Conservation (phyloP, 2,888 invertebrate genomes). For the Xanthostigma xanthostigma region DNA sequence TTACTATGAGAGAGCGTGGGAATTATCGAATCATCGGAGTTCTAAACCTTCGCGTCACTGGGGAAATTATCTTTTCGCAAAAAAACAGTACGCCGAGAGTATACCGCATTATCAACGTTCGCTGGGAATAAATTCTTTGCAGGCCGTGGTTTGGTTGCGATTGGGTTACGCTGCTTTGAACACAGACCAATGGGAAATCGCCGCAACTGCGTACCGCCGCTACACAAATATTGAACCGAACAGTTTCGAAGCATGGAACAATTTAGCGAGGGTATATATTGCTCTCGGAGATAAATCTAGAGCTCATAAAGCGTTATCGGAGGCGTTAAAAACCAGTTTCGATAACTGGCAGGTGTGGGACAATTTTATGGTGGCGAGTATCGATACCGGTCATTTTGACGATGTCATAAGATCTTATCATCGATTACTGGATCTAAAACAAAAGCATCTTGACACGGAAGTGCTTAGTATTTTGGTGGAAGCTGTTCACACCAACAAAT, state of each 20-base stretch:
- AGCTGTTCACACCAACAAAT: constrained; percentile 46
- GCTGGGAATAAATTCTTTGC: constrained; percentile 72
- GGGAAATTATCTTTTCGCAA: constrained; percentile 63
- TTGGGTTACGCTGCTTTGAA: constrained; percentile 74
- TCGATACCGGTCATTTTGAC: constrained; percentile 72
- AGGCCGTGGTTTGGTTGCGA: constrained; percentile 73
- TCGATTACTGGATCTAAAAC: constrained; percentile 70
- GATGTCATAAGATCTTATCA: constrained; percentile 77
- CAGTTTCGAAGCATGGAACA: constrained; percentile 97
- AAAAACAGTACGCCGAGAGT: constrained; percentile 61
- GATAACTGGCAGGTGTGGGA: constrained; percentile 96
- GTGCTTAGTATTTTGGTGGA: constrained; percentile 57
- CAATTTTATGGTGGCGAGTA: constrained; percentile 76
- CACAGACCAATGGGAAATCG: constrained; percentile 63
- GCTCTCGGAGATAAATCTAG: constrained; percentile 71
- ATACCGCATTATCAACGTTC: constrained; percentile 71
- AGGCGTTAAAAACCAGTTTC: constrained; percentile 82
- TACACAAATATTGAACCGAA: constrained; percentile 77
- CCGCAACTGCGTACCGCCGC: constrained; percentile 71
- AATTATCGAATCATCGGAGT: constrained; percentile 64
- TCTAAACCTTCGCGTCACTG: constrained; percentile 79
- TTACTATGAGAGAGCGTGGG: constrained; percentile 84
- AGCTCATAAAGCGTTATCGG: constrained; percentile 72
- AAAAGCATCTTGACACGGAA: constrained; percentile 61
- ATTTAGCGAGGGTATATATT: constrained; percentile 86